Percentiles rank a stretch among this genome's conserved stretches.
Evolutionary conservation across 2,888 invertebrate genomes (phyloP).

Genomic region (Agonopterix heracliana): DNA sequence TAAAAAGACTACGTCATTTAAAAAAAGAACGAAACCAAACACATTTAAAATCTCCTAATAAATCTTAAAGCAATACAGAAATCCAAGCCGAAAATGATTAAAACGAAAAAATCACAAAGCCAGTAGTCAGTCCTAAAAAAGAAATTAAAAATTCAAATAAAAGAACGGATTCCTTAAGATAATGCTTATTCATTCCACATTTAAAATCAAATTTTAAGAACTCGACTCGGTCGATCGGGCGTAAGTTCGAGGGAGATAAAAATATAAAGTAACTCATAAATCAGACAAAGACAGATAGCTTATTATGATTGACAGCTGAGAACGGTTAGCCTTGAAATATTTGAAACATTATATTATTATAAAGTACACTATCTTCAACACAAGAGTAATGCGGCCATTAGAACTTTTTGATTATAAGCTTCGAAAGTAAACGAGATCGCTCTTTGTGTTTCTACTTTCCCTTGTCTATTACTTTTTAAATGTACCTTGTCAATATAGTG

Average conservation of each 20-base stretch:
- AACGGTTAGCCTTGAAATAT: conserved; percentile 77
- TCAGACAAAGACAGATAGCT: conserved; percentile 63
- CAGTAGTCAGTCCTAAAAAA: conserved; percentile 65
- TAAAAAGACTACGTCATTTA: conserved; percentile 26
- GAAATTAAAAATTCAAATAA: conserved; percentile 73
- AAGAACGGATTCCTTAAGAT: conserved; percentile 72
- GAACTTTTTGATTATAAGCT: conserved; percentile 18
- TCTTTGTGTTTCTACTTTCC: conserved; percentile 6
- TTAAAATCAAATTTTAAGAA: conserved; percentile 76
- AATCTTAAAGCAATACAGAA: conserved; percentile 53
- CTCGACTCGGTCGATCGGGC: conserved; percentile 64
- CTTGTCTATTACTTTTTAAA: conserved; percentile 10
- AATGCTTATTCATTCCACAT: conserved; percentile 77
- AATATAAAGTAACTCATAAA: conserved; percentile 38
- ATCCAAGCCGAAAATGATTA: conserved; percentile 45
- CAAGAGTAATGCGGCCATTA: conserved; percentile 55
- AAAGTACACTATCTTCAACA: conserved; percentile 73
- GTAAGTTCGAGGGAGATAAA: conserved; percentile 47
- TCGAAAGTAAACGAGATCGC: conserved; percentile 8
- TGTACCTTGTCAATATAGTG: conserved; percentile 5
- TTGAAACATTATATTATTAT: conserved; percentile 77
- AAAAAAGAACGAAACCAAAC: conserved; percentile 19
- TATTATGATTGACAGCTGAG: conserved; percentile 77
- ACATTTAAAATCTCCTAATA: conserved; percentile 62
- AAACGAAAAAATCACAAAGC: conserved; percentile 52